Conservation (phyloP, 1,140 invertebrate species). For the Cydia strobilella region DNA sequence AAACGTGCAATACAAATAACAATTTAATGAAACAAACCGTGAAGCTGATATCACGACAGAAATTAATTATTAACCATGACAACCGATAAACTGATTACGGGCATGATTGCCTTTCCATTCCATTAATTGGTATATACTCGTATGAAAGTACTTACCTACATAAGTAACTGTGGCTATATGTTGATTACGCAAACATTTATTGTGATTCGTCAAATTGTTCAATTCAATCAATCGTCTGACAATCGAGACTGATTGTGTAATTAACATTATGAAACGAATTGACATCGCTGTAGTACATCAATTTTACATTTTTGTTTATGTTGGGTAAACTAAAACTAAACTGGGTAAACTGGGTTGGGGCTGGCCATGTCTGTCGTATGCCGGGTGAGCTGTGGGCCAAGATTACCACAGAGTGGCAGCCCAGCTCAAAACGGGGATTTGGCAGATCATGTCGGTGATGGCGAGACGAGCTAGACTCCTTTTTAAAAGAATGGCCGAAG, state of each 20-base stretch:
- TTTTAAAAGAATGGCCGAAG: no score
- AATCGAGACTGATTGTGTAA: background rate
- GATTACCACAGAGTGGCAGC: no score
- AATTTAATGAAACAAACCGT: background rate
- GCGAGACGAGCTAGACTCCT: no score
- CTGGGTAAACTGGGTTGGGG: no score
- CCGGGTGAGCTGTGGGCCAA: no score
- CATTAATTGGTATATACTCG: background rate
- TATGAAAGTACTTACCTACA: background rate
- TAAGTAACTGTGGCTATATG: background rate
- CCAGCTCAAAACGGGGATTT: no score
- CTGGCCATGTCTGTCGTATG: no score
- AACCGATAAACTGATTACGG: no score
- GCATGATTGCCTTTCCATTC: no score
- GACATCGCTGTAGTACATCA: background rate
- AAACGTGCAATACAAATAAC: background rate
- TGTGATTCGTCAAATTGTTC: background rate
- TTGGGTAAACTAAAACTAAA: background rate
- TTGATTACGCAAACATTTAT: background rate
- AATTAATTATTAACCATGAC: no score
- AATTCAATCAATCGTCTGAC: background rate
- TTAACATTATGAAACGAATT: background rate
- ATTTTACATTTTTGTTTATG: background rate
- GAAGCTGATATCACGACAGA: background rate
- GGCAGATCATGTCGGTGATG: no score